These are phyloP conservation scores for Pseudochaenichthys georgianus DNA, from an alignment of 2,797 vertebrate species.

Conservation along the genomic window DNA sequence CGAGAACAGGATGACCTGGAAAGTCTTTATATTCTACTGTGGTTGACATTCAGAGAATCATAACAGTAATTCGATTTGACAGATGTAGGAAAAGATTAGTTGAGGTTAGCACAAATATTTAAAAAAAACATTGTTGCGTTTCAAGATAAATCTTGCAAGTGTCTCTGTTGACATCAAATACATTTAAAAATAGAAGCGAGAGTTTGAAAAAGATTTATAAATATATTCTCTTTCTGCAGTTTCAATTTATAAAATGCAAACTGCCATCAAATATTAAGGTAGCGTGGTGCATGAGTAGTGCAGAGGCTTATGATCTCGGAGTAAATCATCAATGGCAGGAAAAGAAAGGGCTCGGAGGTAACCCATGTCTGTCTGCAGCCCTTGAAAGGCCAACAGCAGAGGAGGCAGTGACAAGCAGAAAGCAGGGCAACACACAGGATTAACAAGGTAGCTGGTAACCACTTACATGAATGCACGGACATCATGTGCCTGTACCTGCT, in stretches of 20 bases:
- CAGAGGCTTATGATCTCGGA: not conserved
- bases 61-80: conserved; percentile 34
- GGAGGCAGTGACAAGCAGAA: conserved; percentile 1
- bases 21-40: conserved; percentile 20
- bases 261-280: not conserved
- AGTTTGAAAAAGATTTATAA: conserved; percentile 15
- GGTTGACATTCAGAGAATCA: conserved; percentile 15
- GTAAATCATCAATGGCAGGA: conserved; percentile 8
- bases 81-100: conserved; percentile 36
- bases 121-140: conserved; percentile 18
- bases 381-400: conserved; percentile 8
- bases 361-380: conserved; percentile 17
- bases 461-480: conserved; percentile 17
- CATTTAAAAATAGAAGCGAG: conserved; percentile 9
- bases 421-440: conserved; percentile 13
- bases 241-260: not conserved
- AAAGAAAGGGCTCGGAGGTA: not conserved
- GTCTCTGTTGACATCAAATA: conserved; percentile 14
- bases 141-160: conserved; percentile 23
- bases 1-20: conserved; percentile 31
- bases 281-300: not conserved
- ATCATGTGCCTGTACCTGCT: conserved; percentile 27
- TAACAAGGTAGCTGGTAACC: conserved; percentile 30
- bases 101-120: conserved; percentile 24
- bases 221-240: not conserved